These are phyloP conservation scores for Myotis planiceps DNA, from an alignment of 2,797 vertebrate genomes.

Conservation along the genomic window DNA sequence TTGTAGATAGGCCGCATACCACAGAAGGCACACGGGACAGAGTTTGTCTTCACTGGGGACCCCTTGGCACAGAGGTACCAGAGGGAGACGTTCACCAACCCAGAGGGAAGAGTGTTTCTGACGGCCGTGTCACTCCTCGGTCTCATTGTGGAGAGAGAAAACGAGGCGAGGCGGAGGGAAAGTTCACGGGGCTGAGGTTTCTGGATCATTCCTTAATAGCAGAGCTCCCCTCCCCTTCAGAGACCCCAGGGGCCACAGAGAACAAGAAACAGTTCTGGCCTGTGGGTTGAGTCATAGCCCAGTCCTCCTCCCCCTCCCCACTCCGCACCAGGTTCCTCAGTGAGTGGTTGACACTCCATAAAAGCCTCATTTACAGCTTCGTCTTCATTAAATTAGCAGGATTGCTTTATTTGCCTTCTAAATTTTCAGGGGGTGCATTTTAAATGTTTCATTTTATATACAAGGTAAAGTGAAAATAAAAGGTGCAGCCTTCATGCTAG, in stretches of 20 bases:
- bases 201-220: neutral
- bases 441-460: slow-evolving; percentile 21
- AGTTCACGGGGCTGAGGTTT: neutral
- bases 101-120: neutral
- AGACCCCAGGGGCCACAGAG: neutral
- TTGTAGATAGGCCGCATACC: slow-evolving; percentile 39
- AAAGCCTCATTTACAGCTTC: neutral
- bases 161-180: neutral
- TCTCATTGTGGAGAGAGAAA: neutral
- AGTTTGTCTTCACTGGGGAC: neutral
- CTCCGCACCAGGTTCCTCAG: neutral
- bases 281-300: neutral
- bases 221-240: neutral
- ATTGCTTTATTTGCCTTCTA: slow-evolving; percentile 30
- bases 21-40: neutral
- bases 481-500: neutral
- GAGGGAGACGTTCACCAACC: neutral
- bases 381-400: slow-evolving; percentile 13
- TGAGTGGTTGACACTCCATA: neutral
- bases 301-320: too few relatives aligned
- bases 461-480: slow-evolving; percentile 9
- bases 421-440: slow-evolving; percentile 11
- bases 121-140: neutral
- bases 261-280: neutral
- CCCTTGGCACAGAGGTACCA: neutral